Evolutionary conservation across 2,888 invertebrate species (phyloP).

Genomic region (Latrodectus elegans): DNA sequence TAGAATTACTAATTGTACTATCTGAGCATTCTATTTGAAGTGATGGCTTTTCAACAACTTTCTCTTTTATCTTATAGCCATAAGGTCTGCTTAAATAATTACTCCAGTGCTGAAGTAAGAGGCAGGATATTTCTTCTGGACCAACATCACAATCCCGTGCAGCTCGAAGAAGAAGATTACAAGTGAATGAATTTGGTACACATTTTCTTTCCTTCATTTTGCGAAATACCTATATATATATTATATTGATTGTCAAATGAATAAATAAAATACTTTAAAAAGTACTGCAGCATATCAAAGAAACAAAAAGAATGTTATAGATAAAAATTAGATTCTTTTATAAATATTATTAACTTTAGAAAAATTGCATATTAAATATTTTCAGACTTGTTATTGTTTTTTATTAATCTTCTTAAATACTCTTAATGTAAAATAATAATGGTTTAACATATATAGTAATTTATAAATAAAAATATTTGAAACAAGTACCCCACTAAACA

Average conservation of each 20-base stretch:
- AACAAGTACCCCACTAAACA: too few relatives aligned
- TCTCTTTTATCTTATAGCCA: conserved; percentile 36
- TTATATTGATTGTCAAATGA: too few relatives aligned
- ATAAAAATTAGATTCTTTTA: too few relatives aligned
- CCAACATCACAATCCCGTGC: conserved; percentile 89
- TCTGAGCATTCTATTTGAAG: conserved; percentile 11
- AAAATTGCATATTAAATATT: too few relatives aligned
- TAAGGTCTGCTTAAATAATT: conserved; percentile 56
- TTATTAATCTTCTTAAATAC: too few relatives aligned
- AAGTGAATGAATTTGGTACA: conserved; percentile 83
- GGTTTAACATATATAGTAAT: too few relatives aligned
- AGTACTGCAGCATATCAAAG: background rate
- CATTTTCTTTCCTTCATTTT: conserved; percentile 83
- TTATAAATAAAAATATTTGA: too few relatives aligned
- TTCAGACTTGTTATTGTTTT: too few relatives aligned
- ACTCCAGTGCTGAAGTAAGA: conserved; percentile 75
- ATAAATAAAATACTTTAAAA: background rate
- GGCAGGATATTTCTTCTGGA: conserved; percentile 74
- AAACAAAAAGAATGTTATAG: background rate
- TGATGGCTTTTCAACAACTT: background rate
- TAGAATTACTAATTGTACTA: background rate
- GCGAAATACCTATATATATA: conserved; percentile 82
- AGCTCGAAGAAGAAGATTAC: conserved; percentile 86
- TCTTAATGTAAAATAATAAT: too few relatives aligned
- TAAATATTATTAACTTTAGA: too few relatives aligned